A percentile compares a stretch with the other conserved stretches of the same genome.
phyloP scores from a whole-genome alignment of 2,888 invertebrate species.

The Ennomos fuscantarius region DNA sequence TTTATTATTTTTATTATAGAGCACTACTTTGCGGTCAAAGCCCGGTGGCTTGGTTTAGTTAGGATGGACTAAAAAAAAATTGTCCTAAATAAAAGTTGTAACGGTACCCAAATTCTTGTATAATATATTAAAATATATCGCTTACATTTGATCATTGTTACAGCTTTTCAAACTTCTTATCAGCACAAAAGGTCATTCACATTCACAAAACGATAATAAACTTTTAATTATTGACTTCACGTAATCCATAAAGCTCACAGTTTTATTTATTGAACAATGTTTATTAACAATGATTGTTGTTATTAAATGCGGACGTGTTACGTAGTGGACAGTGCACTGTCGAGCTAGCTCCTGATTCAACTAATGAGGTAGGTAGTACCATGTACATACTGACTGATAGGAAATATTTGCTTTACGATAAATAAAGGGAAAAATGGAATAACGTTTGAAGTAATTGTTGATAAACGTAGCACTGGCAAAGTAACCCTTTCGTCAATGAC shows the following conservation, averaged over 20 bases:
- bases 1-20: too few relatives aligned
- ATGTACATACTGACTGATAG: slow-evolving; percentile 31
- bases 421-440: slow-evolving; percentile 28
- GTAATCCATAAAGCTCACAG: too few relatives aligned
- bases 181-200: slow-evolving; percentile 23
- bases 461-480: too few relatives aligned
- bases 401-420: slow-evolving; percentile 38
- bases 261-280: neutral
- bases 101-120: too few relatives aligned
- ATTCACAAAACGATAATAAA: neutral
- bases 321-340: slow-evolving; percentile 22
- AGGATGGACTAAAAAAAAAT: slow-evolving; percentile 12
- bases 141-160: slow-evolving; percentile 58
- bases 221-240: neutral
- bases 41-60: too few relatives aligned
- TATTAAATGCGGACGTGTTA: slow-evolving; percentile 14
- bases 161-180: slow-evolving; percentile 6
- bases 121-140: slow-evolving; percentile 16
- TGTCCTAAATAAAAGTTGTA: too few relatives aligned
- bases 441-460: slow-evolving; percentile 8
- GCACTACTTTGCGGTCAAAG: too few relatives aligned
- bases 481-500: too few relatives aligned
- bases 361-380: slow-evolving; percentile 26
- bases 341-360: slow-evolving; percentile 28
- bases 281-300: slow-evolving; percentile 2